These are phyloP conservation scores for Sphenopsis melanotis DNA, from an alignment of 2,797 vertebrate genomes.

Conservation along the genomic window DNA sequence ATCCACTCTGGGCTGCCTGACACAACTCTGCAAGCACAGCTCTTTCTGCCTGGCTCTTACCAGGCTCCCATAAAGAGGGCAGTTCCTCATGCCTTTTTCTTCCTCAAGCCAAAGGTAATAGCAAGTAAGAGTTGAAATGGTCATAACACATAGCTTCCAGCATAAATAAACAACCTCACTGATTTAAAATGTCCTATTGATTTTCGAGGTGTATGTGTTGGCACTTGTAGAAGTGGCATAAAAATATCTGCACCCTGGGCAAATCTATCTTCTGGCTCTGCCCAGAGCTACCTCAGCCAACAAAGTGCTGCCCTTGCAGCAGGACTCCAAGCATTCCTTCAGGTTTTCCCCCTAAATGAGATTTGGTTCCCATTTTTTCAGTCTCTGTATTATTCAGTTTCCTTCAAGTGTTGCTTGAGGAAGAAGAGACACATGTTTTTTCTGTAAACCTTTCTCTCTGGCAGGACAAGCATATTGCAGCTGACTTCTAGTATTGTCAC, in stretches of 20 bases:
- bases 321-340: not conserved
- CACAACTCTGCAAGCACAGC: not conserved
- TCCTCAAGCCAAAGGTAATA: not conserved
- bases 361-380: not conserved
- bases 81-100: not conserved
- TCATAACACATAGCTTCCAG: not conserved
- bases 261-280: not conserved
- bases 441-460: not conserved
- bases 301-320: not conserved
- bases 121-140: not conserved
- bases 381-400: not conserved
- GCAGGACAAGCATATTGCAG: not conserved
- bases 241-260: not conserved
- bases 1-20: not conserved
- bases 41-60: not conserved
- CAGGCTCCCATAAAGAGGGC: not conserved
- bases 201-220: not conserved
- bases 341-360: not conserved
- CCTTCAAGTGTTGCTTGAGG: not conserved
- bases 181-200: not conserved
- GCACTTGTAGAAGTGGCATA: not conserved
- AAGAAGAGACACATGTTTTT: not conserved
- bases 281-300: not conserved
- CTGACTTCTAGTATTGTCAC: not conserved
- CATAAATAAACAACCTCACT: constrained; percentile 11